Base-by-base conservation (phyloP, 1,140 invertebrate species). In the Eufriesea mexicana region DNA sequence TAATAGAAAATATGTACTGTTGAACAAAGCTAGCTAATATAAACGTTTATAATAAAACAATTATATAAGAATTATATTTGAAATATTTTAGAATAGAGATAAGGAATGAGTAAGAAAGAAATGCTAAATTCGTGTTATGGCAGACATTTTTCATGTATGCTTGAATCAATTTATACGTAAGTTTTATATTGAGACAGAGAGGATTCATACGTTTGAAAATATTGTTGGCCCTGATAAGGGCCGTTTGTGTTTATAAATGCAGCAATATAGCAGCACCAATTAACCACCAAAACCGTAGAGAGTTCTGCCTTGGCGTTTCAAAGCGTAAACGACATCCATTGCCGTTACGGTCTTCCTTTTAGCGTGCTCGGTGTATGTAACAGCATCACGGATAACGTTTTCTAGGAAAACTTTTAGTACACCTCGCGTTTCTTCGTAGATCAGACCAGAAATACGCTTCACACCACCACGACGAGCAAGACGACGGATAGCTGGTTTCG, bases 161-260 rank as follows among this genome's bases (percentile, higher is more conserved):
- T 2, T 35, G 35, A 35, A 35, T 35, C 35, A 35, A 35, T 35
- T 35, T 35, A 35, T 35, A n/a, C n/a, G n/a, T n/a, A 35, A 35
- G 25, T 14, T 35, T 35, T 18, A 42, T 35, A 35, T 35, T 35
- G 35, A 62, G 4, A 35, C 8, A 62, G 28, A 62, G 20, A 57
- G 28, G 35, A 62, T 62, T 62, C 61, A 5, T 16, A 51, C 28
- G 18, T 62, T 35, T 35, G n/a, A 12, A 79, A 45, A 42, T 0
- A 64, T 74, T 88, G 42, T 61, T 89, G 86, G 87, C 86, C 87
- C 87, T 89, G 83, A 89, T 84, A 89, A 89, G 87, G 87, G 77
- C 87, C 86, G 87, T 66, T 89, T 86, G 35, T 47, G 35, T 47
- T 35, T 62, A 8, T 20, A 28, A 35, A 5, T 0, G 5, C 1